Evolutionary conservation across 2,113 vertebrate genomes (phyloP).

Genomic region (Scomber scombrus): DNA sequence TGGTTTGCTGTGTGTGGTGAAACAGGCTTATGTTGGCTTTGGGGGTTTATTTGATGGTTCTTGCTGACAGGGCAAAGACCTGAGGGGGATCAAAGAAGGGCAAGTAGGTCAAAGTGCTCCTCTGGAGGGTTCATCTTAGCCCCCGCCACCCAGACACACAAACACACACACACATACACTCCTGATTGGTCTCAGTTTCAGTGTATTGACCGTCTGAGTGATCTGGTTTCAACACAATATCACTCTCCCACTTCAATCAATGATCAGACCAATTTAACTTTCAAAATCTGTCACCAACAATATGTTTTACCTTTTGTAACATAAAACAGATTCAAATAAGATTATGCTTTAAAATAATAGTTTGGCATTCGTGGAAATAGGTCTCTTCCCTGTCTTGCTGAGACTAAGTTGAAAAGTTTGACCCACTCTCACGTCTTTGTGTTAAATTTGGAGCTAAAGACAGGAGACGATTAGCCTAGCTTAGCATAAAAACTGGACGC

Average conservation of each 20-base stretch:
- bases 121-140: slow-evolving; percentile 21
- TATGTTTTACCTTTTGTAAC: no score
- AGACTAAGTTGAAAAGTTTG: no score
- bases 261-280: not conserved
- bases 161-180: slow-evolving; percentile 1
- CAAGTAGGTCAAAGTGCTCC: slow-evolving; percentile 33
- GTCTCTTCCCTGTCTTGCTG: no score
- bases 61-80: slow-evolving; percentile 49
- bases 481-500: no score
- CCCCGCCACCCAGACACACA: not conserved
- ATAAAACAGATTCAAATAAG: no score
- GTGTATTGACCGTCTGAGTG: slow-evolving; percentile 10
- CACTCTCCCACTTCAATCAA: slow-evolving; percentile 14
- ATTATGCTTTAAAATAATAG: no score
- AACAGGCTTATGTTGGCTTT: slow-evolving; percentile 8
- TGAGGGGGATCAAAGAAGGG: slow-evolving; percentile 9
- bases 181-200: not conserved
- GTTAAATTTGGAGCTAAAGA: no score
- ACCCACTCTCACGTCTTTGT: no score
- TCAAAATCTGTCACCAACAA: not conserved
- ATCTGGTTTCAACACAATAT: slow-evolving; percentile 23
- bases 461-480: no score
- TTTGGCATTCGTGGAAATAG: no score
- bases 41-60: not conserved
- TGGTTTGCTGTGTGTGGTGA: not conserved